Conservation (phyloP, 2,888 invertebrate genomes). For the Melinopterus prodromus region DNA sequence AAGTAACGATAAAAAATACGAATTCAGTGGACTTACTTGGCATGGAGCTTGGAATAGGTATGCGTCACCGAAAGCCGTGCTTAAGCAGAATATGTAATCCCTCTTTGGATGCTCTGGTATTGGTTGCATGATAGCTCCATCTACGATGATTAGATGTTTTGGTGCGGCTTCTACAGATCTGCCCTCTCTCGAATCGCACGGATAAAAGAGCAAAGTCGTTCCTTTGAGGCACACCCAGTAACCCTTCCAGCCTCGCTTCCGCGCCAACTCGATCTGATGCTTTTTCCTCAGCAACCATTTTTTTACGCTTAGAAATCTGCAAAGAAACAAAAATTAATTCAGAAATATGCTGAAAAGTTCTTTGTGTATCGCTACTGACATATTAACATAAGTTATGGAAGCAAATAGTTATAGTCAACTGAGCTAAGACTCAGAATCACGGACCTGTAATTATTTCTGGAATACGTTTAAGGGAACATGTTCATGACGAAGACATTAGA, state of each 20-base stretch:
- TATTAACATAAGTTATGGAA: too few relatives aligned
- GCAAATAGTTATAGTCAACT: too few relatives aligned
- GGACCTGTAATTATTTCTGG: too few relatives aligned
- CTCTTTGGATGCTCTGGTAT: constrained; percentile 99
- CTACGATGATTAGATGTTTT: constrained; percentile 94
- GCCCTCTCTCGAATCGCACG: constrained; percentile 91
- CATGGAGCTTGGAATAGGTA: constrained; percentile 94
- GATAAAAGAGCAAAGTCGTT: constrained; percentile 94
- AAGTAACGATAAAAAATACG: background rate
- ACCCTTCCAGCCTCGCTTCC: constrained; percentile 97
- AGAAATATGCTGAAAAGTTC: background rate
- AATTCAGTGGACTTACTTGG: constrained; percentile 66
- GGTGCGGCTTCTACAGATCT: constrained; percentile 92
- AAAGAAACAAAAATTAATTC: constrained; percentile 44
- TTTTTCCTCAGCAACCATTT: constrained; percentile 97
- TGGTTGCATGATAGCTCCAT: constrained; percentile 97
- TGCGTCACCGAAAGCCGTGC: constrained; percentile 97
- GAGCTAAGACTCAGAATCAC: too few relatives aligned
- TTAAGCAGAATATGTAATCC: constrained; percentile 97
- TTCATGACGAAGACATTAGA: too few relatives aligned
- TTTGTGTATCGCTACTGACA: background rate
- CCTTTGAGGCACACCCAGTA: constrained; percentile 99
- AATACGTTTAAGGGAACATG: too few relatives aligned
- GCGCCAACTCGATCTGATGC: constrained; percentile 94
- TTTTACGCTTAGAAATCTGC: constrained; percentile 95